Base-by-base conservation (phyloP, 2,797 vertebrate genomes). In the Hozukius guyotensis region DNA sequence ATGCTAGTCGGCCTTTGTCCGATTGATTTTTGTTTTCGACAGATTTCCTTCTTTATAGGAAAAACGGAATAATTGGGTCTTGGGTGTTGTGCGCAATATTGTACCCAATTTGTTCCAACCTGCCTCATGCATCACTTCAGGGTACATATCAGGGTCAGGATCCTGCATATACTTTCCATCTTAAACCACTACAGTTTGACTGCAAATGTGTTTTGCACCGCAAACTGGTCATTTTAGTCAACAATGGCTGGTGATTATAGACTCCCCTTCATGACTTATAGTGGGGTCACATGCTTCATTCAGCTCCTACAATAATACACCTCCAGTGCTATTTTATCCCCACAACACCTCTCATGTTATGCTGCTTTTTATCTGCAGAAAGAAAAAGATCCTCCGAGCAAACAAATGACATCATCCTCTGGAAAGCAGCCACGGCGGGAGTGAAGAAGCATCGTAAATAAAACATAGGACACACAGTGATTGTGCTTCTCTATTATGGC, bases 341-440 rank as follows among this genome's bases (percentile, higher is more conserved):
- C 14, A n/a, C 77, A 38, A 27, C 60, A 64, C 6, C 67, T 12
- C n/a, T 13, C n/a, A 36, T 38, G 71, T 25, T 25, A 8, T 31
- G 71, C 14, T 63, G 7, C 24, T 34, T 32, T 65, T 38, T 49
- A 64, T 78, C 49, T 57, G 64, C 73, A 81, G 38, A 72, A 76
- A 67, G 20, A 63, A 18, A 31, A 29, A 62, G 72, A 87, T 88
- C 75, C 75, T 68, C 66, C 69, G 85, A 91, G 84, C 88, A 93
- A 94, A 94, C 92, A 94, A 85, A 95, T 95, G 93, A 95, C 94
- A 95, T 95, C 94, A 95, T 92, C 90, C 70, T 55, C 70, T 66
- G 59, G 88, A 87, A 91, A 83, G 81, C 87, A 88, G 72, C 75
- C 84, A 69, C 22, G 81, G 68, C 22, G 81, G 68, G 81, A 89